Base-by-base conservation (phyloP, 2,888 invertebrate species). In the Carcina quercana region DNA sequence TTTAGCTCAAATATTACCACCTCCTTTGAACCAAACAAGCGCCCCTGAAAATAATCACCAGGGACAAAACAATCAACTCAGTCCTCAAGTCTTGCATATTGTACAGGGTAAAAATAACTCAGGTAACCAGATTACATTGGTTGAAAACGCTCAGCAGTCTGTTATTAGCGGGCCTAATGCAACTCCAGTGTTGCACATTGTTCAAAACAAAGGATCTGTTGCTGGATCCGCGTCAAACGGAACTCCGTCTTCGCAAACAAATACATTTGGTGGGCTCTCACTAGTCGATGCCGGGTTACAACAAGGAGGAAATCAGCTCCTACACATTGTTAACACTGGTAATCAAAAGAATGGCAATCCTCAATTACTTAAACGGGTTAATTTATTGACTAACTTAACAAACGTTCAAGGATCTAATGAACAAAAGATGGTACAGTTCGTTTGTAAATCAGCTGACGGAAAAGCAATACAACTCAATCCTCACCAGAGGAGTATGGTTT, bases 361-460 rank as follows among this genome's bases (percentile, higher is more conserved):
- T 2, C 85, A 84, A 36, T 45, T 86, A 7, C 44, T 86, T 4
- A 84, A 85, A 55, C 61, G 83, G 42, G 85, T 86, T 0, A 86
- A 86, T 45, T 63, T 86, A 17, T 46, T 85, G 13, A 85, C 84
- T 0, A 85, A 84, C 53, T 53, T 84, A 2, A 53, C 78, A 1
- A 85, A 82, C 45, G 71, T 70, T 5, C 84, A 84, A 62, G 83
- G 82, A 13, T 59, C 70, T 3, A 82, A 71, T 42, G 85, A 85
- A 38, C 84, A 85, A 44, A 85, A 85, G 56, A 83, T 85, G 79
- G 82, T 88, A 14, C 88, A 88, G 48, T 87, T 88, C 53, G 86
- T 89, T 25, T 89, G 88, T 52, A 89, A 89, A 64, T 87, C 89
- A 21, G 73, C 86, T 11, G 87, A 87, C 47, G 86, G 86, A 6